Evolutionary conservation across 2,797 vertebrate genomes (phyloP).

Genomic region (Danio choprae): DNA sequence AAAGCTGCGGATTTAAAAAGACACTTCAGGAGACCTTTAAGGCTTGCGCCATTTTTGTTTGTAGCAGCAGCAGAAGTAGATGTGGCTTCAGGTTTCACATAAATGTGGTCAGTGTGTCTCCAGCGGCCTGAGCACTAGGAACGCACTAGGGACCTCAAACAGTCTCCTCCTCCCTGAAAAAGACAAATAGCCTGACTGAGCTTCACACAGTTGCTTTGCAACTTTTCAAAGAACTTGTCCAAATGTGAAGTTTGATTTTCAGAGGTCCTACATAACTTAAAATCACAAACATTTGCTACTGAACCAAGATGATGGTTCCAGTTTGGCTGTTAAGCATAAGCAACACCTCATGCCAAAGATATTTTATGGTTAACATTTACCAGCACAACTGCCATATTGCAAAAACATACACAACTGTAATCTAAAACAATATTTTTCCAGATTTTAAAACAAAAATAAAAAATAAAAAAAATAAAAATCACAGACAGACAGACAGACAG

Average conservation of each 20-base stretch:
- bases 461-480: too few species aligned
- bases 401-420: not conserved
- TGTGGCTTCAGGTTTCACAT: slow-evolving; percentile 59
- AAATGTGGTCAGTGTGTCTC: slow-evolving; percentile 44
- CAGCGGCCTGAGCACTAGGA: slow-evolving; percentile 52
- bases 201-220: slow-evolving; percentile 1
- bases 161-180: not conserved
- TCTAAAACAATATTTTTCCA: too few species aligned
- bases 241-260: not conserved
- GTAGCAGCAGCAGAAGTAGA: slow-evolving; percentile 44
- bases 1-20: too few species aligned
- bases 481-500: too few species aligned
- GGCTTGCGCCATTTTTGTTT: slow-evolving; percentile 56
- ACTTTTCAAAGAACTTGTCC: not conserved
- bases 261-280: not conserved
- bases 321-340: not conserved
- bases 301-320: not conserved
- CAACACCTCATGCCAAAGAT: not conserved
- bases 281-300: too few species aligned
- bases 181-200: slow-evolving; percentile 48
- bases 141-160: slow-evolving; percentile 49
- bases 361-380: not conserved
- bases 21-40: slow-evolving; percentile 17
- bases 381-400: not conserved
- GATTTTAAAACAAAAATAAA: too few species aligned